A percentile compares a stretch with the other conserved stretches of the same genome.
Evolutionary conservation across 2,113 vertebrate species (phyloP).

Genomic region (Ptychochromis oligacanthus): DNA sequence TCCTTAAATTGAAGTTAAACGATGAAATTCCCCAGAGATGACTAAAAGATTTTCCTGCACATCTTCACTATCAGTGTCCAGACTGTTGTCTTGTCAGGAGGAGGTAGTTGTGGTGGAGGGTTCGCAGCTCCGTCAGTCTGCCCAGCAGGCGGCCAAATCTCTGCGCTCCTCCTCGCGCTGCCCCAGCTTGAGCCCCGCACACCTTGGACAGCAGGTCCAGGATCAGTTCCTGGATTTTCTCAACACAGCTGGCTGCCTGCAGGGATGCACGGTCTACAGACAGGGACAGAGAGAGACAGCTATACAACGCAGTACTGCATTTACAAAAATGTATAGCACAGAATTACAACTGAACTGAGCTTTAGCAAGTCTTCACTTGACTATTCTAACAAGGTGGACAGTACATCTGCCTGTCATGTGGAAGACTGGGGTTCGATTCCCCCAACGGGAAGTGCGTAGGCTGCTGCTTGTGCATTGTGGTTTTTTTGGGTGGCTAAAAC

Average conservation of each 20-base stretch:
- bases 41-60: not conserved
- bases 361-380: not conserved
- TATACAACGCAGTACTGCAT: not conserved
- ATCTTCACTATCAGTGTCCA: conserved; percentile 50
- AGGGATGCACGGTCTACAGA: conserved; percentile 84
- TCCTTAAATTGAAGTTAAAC: not conserved
- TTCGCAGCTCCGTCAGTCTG: conserved; percentile 89
- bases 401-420: no score
- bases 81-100: conserved; percentile 80
- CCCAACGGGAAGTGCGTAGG: no score
- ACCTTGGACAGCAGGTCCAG: conserved; percentile 89
- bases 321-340: not conserved
- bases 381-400: no score
- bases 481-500: no score
- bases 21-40: not conserved
- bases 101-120: conserved; percentile 88
- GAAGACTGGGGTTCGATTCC: no score
- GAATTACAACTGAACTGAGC: not conserved
- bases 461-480: no score
- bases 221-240: conserved; percentile 90
- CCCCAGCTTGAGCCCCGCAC: conserved; percentile 82
- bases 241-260: conserved; percentile 85
- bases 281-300: not conserved
- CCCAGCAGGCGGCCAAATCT: conserved; percentile 88
- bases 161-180: conserved; percentile 82